Evolutionary conservation across 1,140 invertebrate genomes (phyloP), one percentile per base, ranked within the genome.

Genomic region (Psix sp.): DNA sequence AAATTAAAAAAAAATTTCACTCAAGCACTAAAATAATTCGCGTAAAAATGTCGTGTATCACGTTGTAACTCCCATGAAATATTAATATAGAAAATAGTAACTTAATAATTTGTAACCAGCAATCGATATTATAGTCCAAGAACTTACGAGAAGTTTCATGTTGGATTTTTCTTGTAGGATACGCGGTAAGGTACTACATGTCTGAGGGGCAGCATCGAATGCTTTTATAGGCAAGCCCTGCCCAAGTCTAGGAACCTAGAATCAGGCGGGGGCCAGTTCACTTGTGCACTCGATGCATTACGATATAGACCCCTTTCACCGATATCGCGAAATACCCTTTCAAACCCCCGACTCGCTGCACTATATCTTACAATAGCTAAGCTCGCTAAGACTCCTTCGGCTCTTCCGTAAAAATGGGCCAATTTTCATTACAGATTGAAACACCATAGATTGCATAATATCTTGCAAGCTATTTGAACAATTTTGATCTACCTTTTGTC

Each of bases 101-200:
- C n/a, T n/a, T n/a, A n/a, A n/a, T n/a, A n/a, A n/a, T n/a, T n/a
- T n/a, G n/a, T n/a, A n/a, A n/a, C n/a, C n/a, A n/a, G n/a, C n/a
- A n/a, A n/a, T n/a, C n/a, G n/a, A n/a, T n/a, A n/a, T n/a, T n/a
- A n/a, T n/a, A n/a, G n/a, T 29, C 7, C 26, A 24, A 33, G 4
- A n/a, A 87, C 86, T 87, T 86, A 87, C 86, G 78, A 86, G 77
- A 73, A 87, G 73, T 77, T 87, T 85, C 86, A 87, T 87, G 74
- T 62, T 86, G 63, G 38, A 80, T 82, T 84, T 85, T 83, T 83
- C 83, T 85, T 80, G 84, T 78, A 78, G 78, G 76, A 78, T 77
- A 80, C 77, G 76, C 82, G 67, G 80, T 78, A 74, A 80, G 78
- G 79, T 79, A 87, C 85, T 87, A 85, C 79, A 76, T 85, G 74